Base-by-base conservation (phyloP, 1,140 invertebrate genomes). In the Pseudomyrmex dendroicus region DNA sequence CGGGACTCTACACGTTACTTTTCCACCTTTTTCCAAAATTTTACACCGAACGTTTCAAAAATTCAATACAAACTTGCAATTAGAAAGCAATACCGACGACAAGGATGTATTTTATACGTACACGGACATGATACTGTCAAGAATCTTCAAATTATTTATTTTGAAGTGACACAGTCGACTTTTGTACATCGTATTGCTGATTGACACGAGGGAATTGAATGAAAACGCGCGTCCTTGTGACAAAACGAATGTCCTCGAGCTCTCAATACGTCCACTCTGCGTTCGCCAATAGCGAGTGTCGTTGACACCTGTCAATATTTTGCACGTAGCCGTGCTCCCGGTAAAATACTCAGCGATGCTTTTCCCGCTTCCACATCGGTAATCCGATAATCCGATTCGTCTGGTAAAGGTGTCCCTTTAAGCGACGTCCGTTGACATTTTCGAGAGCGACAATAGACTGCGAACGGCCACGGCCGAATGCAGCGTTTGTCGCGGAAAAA, bases 341-440 rank as follows among this genome's bases (percentile, higher is more conserved):
- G 5, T 35, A 35, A 35, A 80, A 50, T 20, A 72, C 66, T 66
- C 76, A 59, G 7, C 76, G 46, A 46, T 10, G 13, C 35, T 57
- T 59, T 90, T 90, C 90, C 90, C 87, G 88, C 88, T 91, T 88
- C 72, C 77, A 80, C 80, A 70, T 84, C 84, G 88, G 85, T 92
- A 91, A 93, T 91, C 90, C 90, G 80, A 90, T 93, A 93, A 94
- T 94, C 93, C 91, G 92, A 93, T 93, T 94, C 90, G 84, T 74
- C 68, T 90, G 84, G 82, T 80, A 85, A 89, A 89, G 90, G 90
- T 89, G 91, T 90, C 89, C 85, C 63, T 90, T 90, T 78, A 86
- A 90, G 82, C 84, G 74, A 84, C 86, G 86, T 61, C 84, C 88
- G 86, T 91, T 92, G 92, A 92, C 91, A 92, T 90, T 92, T 89